A percentile compares a stretch with the other conserved stretches of the same genome.
Conservation (phyloP, 2,888 invertebrate genomes). For the Pegoplata infirma region DNA sequence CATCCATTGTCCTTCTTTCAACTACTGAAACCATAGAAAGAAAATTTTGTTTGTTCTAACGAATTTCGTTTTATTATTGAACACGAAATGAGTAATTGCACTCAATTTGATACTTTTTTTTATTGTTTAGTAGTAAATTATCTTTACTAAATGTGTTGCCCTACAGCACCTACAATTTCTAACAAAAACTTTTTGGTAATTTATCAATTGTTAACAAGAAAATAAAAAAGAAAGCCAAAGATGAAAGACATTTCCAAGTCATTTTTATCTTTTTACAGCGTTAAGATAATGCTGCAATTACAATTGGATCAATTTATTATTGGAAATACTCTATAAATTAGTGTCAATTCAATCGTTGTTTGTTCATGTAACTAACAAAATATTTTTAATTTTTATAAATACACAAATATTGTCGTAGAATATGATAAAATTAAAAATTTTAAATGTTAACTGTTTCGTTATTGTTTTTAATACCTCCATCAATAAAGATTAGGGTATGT, state of each 20-base stretch:
- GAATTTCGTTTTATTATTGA: constrained; percentile 19
- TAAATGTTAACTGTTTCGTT: no score
- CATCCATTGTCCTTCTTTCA: neutral
- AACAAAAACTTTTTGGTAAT: neutral
- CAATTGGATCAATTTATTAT: constrained; percentile 3
- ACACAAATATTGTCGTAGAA: no score
- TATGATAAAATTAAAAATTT: no score
- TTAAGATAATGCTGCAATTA: neutral
- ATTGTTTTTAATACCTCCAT: no score
- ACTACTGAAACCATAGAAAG: no score
- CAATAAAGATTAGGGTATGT: no score
- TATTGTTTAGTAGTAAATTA: neutral
- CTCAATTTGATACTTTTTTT: constrained; percentile 10
- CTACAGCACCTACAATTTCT: constrained; percentile 1
- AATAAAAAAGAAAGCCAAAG: no score
- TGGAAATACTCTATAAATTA: neutral
- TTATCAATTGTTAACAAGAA: constrained; percentile 11
- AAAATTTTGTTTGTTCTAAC: constrained; percentile 10
- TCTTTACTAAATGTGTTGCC: neutral
- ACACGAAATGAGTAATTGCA: constrained; percentile 23
- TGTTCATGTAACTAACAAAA: no score
- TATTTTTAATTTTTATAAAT: no score
- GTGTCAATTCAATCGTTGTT: neutral
- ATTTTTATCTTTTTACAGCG: constrained; percentile 15
- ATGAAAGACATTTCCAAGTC: no score